Percentiles rank a stretch among this genome's conserved stretches.
These are phyloP conservation scores for Sebastes itinus DNA, from an alignment of 2,797 vertebrate species.

Conservation along the genomic window DNA sequence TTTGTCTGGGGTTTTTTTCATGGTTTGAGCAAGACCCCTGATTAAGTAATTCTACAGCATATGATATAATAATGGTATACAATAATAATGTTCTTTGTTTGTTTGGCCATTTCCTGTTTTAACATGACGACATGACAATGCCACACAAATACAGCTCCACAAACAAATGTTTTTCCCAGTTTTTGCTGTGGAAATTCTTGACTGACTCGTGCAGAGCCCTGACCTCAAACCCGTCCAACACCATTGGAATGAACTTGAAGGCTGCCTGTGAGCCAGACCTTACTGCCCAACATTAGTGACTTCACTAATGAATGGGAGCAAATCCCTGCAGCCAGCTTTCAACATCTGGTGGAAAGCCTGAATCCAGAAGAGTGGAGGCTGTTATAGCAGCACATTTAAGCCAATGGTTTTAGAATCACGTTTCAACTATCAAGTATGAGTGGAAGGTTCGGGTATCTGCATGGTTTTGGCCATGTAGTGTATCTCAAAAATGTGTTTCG, in stretches of 20 bases:
- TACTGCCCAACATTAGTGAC: background rate
- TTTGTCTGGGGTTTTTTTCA: accelerated
- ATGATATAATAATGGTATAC: too few relatives aligned
- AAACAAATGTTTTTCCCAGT: background rate
- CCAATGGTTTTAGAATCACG: background rate
- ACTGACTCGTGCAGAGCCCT: background rate
- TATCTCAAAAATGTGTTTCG: background rate
- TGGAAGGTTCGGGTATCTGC: background rate
- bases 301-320: background rate
- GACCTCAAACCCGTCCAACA: background rate
- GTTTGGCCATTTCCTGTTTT: too few relatives aligned
- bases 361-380: background rate
- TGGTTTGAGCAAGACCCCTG: too few relatives aligned
- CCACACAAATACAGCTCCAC: too few relatives aligned
- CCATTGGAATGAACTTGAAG: background rate
- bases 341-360: background rate
- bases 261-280: background rate
- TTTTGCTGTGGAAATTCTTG: background rate
- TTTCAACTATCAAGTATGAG: background rate
- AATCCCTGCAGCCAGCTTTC: background rate
- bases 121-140: too few relatives aligned
- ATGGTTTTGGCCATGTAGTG: background rate
- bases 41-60: too few relatives aligned
- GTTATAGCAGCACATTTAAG: background rate
- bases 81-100: too few relatives aligned